Evolutionary conservation across 2,888 invertebrate genomes (phyloP).

Genomic region (Panorpa germanica): DNA sequence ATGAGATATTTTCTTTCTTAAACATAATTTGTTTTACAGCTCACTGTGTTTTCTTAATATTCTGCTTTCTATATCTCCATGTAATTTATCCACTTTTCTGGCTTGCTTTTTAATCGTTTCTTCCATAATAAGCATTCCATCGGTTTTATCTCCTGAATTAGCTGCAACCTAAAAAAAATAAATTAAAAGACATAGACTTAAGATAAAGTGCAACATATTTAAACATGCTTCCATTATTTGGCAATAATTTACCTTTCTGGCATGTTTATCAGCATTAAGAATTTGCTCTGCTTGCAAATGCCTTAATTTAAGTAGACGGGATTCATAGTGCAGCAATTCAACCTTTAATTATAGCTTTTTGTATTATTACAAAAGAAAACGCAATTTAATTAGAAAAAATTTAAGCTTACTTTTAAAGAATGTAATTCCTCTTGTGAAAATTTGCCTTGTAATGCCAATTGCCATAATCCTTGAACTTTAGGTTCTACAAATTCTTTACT

Average conservation of each 20-base stretch:
- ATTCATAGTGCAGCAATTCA: slow-evolving; percentile 76
- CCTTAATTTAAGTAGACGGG: slow-evolving; percentile 62
- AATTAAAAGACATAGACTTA: slow-evolving; percentile 6
- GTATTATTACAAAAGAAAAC: slow-evolving; percentile 4
- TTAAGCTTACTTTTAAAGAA: slow-evolving; percentile 47
- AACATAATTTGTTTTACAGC: slow-evolving; percentile 31
- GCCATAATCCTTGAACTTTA: slow-evolving; percentile 80
- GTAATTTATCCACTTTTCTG: slow-evolving; percentile 70
- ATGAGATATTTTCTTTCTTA: too few species aligned
- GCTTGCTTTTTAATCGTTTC: slow-evolving; percentile 69
- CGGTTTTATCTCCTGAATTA: slow-evolving; percentile 40
- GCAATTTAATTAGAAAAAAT: slow-evolving; percentile 1
- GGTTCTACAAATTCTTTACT: slow-evolving; percentile 80
- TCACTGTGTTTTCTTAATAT: slow-evolving; percentile 62
- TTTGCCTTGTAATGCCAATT: slow-evolving; percentile 55
- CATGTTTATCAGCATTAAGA: slow-evolving; percentile 44
- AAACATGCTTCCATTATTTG: slow-evolving; percentile 1
- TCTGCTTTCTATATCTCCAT: slow-evolving; percentile 54
- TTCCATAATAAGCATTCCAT: slow-evolving; percentile 43
- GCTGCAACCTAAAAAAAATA: slow-evolving; percentile 26
- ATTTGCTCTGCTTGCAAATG: slow-evolving; percentile 68
- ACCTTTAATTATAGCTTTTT: slow-evolving; percentile 27
- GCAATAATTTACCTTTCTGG: slow-evolving; percentile 28
- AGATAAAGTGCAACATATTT: neutral
- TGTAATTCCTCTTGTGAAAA: slow-evolving; percentile 67